Percentiles rank a stretch among this genome's conserved stretches.
phyloP scores from a whole-genome alignment of 2,888 invertebrate species.

The Nomada hirtipes region DNA sequence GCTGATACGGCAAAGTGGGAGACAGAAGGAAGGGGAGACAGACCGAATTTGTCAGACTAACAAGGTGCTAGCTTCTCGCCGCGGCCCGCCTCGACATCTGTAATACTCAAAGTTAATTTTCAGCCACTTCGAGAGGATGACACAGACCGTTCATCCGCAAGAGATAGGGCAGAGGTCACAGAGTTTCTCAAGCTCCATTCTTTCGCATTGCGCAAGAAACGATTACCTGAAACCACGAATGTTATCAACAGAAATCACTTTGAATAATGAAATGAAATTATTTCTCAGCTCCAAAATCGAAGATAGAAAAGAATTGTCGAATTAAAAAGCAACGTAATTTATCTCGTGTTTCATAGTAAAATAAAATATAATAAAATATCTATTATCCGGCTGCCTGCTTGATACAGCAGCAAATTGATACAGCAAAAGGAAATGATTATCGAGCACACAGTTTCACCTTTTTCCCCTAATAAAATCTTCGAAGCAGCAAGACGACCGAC shows the following conservation, averaged over 20 bases:
- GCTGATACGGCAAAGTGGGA: conserved; percentile 57
- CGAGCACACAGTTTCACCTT: no score
- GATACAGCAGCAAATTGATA: no score
- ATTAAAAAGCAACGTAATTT: no score
- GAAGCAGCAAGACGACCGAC: no score
- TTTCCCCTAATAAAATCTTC: no score
- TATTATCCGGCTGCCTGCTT: no score
- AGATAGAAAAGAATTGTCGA: no score
- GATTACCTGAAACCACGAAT: background rate
- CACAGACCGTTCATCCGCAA: conserved; percentile 58
- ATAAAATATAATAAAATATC: no score
- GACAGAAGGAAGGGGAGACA: conserved; percentile 72
- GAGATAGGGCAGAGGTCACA: conserved; percentile 29
- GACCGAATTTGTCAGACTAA: conserved; percentile 82
- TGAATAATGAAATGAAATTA: no score
- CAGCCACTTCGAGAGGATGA: conserved; percentile 65
- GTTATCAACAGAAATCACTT: no score
- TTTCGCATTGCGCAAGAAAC: conserved; percentile 3
- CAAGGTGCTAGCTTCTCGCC: conserved; percentile 82
- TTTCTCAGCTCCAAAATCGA: background rate
- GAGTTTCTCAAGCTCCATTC: conserved; percentile 27
- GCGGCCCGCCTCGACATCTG: conserved; percentile 80
- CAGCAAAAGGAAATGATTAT: no score
- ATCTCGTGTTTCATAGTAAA: no score
- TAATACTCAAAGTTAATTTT: conserved; percentile 82